Conservation (phyloP, 2,797 vertebrate species). For the Falco cherrug region DNA sequence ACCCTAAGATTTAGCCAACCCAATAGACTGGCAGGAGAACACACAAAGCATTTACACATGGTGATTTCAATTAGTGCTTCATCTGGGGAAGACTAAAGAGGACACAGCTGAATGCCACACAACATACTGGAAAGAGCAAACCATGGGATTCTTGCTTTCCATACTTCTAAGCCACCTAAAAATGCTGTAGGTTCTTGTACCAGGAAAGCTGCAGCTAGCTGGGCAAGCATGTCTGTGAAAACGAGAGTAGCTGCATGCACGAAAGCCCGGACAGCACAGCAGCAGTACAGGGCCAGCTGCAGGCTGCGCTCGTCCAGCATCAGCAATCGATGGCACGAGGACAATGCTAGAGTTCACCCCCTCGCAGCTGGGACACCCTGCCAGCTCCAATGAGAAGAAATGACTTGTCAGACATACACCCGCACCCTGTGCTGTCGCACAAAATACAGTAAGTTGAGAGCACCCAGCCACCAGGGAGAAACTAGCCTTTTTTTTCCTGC, state of each 20-base stretch:
- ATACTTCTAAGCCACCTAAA: background rate
- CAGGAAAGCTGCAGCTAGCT: background rate
- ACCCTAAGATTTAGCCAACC: background rate
- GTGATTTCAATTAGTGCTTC: conserved; percentile 43
- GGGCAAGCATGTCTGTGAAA: background rate
- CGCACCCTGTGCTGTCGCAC: too few species aligned
- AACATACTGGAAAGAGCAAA: background rate
- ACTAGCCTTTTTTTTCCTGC: background rate
- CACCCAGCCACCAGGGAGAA: background rate
- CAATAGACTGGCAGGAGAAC: conserved; percentile 19
- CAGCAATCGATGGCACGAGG: rapidly evolving
- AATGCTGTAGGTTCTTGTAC: rapidly evolving
- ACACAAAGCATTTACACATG: background rate
- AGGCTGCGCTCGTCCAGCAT: background rate
- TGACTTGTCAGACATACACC: rapidly evolving
- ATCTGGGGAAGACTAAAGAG: conserved; percentile 29
- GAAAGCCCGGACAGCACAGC: background rate
- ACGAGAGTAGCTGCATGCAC: background rate
- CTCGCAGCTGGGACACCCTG: background rate
- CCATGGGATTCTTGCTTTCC: background rate
- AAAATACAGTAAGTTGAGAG: background rate
- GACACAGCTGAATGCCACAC: background rate
- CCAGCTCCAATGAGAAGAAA: background rate
- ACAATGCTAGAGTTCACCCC: background rate
- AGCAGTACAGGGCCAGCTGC: background rate